These are phyloP conservation scores for Latrodectus hesperus DNA, from an alignment of 2,888 invertebrate genomes.

Conservation along the genomic window DNA sequence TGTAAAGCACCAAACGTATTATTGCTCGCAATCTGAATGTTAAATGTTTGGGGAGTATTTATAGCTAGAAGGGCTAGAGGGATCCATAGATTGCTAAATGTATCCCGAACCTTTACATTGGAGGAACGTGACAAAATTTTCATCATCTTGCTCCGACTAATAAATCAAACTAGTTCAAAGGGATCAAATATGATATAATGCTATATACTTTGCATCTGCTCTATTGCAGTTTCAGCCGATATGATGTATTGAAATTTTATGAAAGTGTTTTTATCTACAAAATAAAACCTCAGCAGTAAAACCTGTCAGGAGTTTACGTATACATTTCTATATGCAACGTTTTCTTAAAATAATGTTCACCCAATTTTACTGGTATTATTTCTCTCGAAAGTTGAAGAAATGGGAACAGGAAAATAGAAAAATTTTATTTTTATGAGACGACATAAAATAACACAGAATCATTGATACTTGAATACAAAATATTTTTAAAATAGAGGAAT, in stretches of 20 bases:
- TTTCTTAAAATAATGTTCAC: slow-evolving; percentile 51
- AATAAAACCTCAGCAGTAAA: slow-evolving; percentile 60
- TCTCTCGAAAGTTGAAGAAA: slow-evolving; percentile 17
- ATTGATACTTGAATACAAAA: slow-evolving; percentile 52
- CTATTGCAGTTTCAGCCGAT: slow-evolving; percentile 26
- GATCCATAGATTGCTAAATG: slow-evolving; percentile 47
- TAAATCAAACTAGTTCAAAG: slow-evolving; percentile 52
- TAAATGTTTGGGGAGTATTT: slow-evolving; percentile 62
- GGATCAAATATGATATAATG: slow-evolving; percentile 36
- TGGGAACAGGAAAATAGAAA: slow-evolving; percentile 23
- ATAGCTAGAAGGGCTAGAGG: slow-evolving; percentile 45
- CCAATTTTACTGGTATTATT: slow-evolving; percentile 33
- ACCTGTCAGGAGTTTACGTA: slow-evolving; percentile 59
- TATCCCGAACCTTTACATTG: slow-evolving; percentile 16
- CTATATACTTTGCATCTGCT: slow-evolving; percentile 49
- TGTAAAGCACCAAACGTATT: slow-evolving; percentile 28
- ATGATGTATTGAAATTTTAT: slow-evolving; percentile 56
- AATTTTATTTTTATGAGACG: slow-evolving; percentile 59
- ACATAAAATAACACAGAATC: slow-evolving; percentile 58
- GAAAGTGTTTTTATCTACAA: slow-evolving; percentile 61
- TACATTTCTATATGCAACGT: slow-evolving; percentile 29
- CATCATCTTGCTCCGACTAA: slow-evolving; percentile 51
- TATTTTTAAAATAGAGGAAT: slow-evolving; percentile 43
- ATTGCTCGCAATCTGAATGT: slow-evolving; percentile 14
- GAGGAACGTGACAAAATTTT: slow-evolving; percentile 58